Evolutionary conservation across 2,888 invertebrate species (phyloP), one percentile per base, ranked within the genome.

Genomic region (Calameuta idolon): DNA sequence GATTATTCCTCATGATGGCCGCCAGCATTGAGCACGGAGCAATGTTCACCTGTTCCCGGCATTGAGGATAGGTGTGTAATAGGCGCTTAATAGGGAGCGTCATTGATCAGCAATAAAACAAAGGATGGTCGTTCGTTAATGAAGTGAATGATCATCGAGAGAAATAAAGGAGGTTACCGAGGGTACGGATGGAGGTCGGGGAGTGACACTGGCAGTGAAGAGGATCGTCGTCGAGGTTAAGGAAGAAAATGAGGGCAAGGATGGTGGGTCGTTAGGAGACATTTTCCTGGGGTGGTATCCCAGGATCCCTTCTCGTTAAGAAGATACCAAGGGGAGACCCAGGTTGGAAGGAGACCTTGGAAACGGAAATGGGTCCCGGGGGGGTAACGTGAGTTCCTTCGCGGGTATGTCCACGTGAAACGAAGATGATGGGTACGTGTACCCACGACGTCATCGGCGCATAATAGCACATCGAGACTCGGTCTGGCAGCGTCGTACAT

Each of bases 401-500:
- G 31, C 31, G 71, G 34, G 31, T 55, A 12, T 31, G 33, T 71
- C 71, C 34, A 71, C 71, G 71, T 71, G 71, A 55, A 55, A 55
- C 23, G 5, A 23, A 55, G 55, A 71, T 71, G 71, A 31, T 31
- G 71, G 34, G 31, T 12, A 12, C 71, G 71, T 71, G 71, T 71
- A 4, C 33, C 31, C 34, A 23, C 31, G 71, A 71, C 71, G 71
- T 33, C 71, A 71, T 34, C 71, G 71, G 71, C 71, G 71, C 71
- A 71, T 71, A 71, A 71, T 33, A 71, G 71, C 31, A 55, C 55
- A 55, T 55, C 23, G 23, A 5, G 55, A 23, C 1, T 23, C 23
- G 23, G 23, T 5, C 55, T 71, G 15, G 71, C 71, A 34, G 31
- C 12, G 33, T 71, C 71, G 71, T 34, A 71, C 71, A 11, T 34